phyloP scores from a whole-genome alignment of 2,113 vertebrate genomes.

The Clarias macrocephalus region DNA sequence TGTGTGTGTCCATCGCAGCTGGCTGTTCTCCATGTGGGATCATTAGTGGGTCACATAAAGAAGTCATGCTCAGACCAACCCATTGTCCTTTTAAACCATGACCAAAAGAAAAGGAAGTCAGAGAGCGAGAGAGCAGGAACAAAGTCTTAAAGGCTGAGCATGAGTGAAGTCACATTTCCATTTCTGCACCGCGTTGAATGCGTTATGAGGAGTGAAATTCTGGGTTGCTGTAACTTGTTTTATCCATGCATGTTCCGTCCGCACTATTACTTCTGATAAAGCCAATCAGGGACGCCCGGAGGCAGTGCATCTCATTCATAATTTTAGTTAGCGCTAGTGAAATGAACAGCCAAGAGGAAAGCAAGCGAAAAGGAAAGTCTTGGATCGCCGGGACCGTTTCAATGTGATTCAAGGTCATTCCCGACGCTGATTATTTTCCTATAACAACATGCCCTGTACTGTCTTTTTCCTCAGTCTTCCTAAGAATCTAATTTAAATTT shows the following conservation, averaged over 20 bases:
- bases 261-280: background rate
- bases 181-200: background rate
- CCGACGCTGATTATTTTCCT: background rate
- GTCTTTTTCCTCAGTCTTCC: background rate
- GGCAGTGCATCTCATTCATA: background rate
- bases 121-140: background rate
- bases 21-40: slow-evolving; percentile 22
- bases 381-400: background rate
- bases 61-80: background rate
- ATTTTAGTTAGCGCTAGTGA: background rate
- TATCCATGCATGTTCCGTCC: background rate
- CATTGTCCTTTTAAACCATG: background rate
- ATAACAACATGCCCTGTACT: background rate
- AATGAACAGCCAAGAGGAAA: too few species aligned
- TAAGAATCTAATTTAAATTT: background rate
- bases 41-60: slow-evolving; percentile 14
- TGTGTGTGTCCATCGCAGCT: background rate
- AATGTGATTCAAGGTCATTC: background rate
- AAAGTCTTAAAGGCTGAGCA: background rate
- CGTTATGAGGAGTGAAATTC: background rate
- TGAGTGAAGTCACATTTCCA: background rate
- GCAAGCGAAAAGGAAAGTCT: background rate
- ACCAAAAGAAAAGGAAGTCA: background rate
- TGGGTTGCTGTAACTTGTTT: background rate
- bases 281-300: background rate